Base-by-base conservation (phyloP, 2,888 invertebrate species). In the Neelides folsomi region DNA sequence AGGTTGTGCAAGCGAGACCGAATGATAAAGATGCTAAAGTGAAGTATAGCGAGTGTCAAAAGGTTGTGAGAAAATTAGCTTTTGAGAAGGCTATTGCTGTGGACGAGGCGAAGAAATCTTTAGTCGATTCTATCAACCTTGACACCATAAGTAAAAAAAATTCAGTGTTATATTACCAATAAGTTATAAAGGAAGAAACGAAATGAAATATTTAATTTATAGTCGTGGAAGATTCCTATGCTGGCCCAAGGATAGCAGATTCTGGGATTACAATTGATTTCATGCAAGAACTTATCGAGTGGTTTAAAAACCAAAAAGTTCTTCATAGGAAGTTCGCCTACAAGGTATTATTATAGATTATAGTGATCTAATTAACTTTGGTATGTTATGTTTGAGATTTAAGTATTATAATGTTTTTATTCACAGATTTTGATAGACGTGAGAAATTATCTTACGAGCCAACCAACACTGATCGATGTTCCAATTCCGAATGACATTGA, bases 51-150 rank as follows among this genome's bases (percentile, higher is more conserved):
- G 95, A 97, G 74, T 98, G 98, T 72, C 85, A 81, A 70, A 98
- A 97, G 75, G 88, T 98, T 67, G 86, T 95, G 8, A 88, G 86
- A 70, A 85, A 86, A 74, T 77, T 88, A 64, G 93, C 94, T 8
- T 98, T 98, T 73, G 90, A 94, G 70, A 88, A 87, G 70, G 98
- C 98, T 10, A 98, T 98, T 67, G 82, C 94, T 1, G 86, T 89
- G 1, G 93, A 97, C 66, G 86, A 88, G 65, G 81, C 80, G 46
- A 86, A 85, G 68, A 85, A 84, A 64, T 83, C 82, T 66, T 80
- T 95, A 63, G 83, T 90, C 0, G 92, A 94, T 68, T 79, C 81
- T 60, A 85, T 89, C 65, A 83, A 94, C 72, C 74, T 94, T 66
- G 92, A 94, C 66, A 78, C 81, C 62, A 93, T 95, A 82, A 80